Conservation (phyloP, 2,797 vertebrate genomes). For the Eidolon dupreanum region DNA sequence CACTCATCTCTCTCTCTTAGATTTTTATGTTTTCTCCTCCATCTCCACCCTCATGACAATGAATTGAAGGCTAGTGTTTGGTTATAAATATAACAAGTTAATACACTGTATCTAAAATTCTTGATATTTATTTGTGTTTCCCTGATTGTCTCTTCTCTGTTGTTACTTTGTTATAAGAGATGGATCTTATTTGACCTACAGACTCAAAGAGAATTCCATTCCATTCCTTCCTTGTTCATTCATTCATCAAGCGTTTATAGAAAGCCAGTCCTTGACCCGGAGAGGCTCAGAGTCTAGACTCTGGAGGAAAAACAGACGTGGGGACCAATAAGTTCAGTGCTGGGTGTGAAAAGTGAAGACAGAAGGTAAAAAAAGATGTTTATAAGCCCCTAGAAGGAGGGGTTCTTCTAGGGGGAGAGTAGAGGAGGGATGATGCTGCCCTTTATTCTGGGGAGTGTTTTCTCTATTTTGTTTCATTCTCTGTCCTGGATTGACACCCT, state of each 20-base stretch:
- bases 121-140: slow-evolving; percentile 11
- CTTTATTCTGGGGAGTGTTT: neutral
- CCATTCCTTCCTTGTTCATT: neutral
- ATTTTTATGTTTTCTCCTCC: neutral
- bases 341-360: neutral
- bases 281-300: slow-evolving; percentile 42
- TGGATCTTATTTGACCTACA: slow-evolving; percentile 18
- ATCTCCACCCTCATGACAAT: neutral
- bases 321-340: neutral
- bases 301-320: neutral
- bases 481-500: neutral
- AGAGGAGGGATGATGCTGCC: neutral
- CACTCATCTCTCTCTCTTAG: neutral
- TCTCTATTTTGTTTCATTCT: neutral
- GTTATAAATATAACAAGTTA: neutral
- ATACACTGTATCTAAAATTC: neutral
- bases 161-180: slow-evolving; percentile 2
- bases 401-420: too few species aligned
- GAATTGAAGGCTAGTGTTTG: neutral
- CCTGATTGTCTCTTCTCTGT: neutral
- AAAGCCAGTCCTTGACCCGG: slow-evolving; percentile 39
- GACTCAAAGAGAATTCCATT: neutral
- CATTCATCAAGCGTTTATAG: neutral
- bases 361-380: neutral
- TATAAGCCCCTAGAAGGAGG: neutral